Conservation (phyloP, 1,140 invertebrate species). For the Drosophila trapezifrons region DNA sequence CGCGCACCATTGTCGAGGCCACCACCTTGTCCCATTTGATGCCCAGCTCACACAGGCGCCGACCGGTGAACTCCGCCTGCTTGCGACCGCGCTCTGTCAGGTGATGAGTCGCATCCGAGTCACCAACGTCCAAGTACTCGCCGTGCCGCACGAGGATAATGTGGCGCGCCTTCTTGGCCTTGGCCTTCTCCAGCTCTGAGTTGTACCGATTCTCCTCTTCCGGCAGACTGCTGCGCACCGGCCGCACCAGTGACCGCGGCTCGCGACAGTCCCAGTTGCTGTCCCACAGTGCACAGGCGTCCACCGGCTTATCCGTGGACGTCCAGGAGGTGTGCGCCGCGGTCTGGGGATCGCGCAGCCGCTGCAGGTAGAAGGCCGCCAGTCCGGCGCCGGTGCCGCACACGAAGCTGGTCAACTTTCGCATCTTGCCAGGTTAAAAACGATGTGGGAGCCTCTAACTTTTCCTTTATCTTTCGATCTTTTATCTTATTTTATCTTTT, state of each 20-base stretch:
- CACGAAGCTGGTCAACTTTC: conserved; percentile 68
- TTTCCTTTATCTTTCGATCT: background rate
- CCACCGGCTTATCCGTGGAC: conserved; percentile 86
- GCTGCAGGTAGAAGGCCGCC: conserved; percentile 66
- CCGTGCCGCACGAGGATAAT: conserved; percentile 97
- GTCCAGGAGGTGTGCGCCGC: conserved; percentile 86
- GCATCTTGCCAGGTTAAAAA: conserved; percentile 34
- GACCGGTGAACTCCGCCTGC: conserved; percentile 93
- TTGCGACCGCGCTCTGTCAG: conserved; percentile 92
- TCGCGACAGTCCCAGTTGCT: conserved; percentile 94
- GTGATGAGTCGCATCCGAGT: conserved; percentile 89
- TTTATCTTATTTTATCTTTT: conserved; percentile 7
- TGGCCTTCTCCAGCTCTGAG: conserved; percentile 86
- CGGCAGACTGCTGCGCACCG: conserved; percentile 85
- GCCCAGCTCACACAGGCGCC: conserved; percentile 89
- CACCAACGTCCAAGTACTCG: conserved; percentile 92
- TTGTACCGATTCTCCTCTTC: conserved; percentile 88
- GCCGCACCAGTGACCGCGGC: conserved; percentile 89
- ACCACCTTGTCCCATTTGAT: conserved; percentile 92
- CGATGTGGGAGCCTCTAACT: background rate
- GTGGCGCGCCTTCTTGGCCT: conserved; percentile 91
- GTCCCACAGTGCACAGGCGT: conserved; percentile 89
- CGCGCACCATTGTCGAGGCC: conserved; percentile 96
- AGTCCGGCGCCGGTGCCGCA: conserved; percentile 74
- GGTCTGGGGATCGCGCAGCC: conserved; percentile 47